Evolutionary conservation across 2,888 invertebrate species (phyloP).

Genomic region (Atherix ibis): DNA sequence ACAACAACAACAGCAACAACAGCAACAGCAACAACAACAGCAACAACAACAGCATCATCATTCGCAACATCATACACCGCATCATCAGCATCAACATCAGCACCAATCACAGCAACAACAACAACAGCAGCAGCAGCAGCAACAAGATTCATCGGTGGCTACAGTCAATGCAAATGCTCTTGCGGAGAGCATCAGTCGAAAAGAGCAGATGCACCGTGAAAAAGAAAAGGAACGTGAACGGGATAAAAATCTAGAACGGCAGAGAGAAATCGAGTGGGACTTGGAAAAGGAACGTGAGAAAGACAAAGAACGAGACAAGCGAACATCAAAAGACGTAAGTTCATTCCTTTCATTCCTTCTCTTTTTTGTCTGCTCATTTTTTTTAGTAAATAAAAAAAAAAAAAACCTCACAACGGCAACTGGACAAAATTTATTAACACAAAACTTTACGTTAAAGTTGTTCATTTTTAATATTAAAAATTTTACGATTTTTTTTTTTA

Average conservation of each 20-base stretch:
- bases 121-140: slow-evolving; percentile 25
- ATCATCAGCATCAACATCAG: slow-evolving; percentile 29
- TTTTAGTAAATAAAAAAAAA: too few relatives aligned
- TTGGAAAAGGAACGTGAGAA: slow-evolving; percentile 21
- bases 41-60: too few relatives aligned
- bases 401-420: too few relatives aligned
- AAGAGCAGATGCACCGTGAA: slow-evolving; percentile 20
- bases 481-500: too few relatives aligned
- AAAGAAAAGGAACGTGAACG: slow-evolving; percentile 32
- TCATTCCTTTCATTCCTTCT: not conserved
- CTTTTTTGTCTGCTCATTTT: too few relatives aligned
- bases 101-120: slow-evolving; percentile 23
- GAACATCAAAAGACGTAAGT: slow-evolving; percentile 14
- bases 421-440: too few relatives aligned
- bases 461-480: too few relatives aligned
- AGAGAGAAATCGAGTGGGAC: slow-evolving; percentile 15
- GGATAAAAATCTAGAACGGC: slow-evolving; percentile 27
- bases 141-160: slow-evolving; percentile 24
- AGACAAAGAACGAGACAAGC: slow-evolving; percentile 25
- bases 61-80: too few relatives aligned
- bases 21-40: slow-evolving; percentile 9
- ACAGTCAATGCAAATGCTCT: slow-evolving; percentile 1
- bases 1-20: slow-evolving; percentile 8
- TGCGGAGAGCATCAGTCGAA: slow-evolving; percentile 16
- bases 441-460: too few relatives aligned